These are phyloP conservation scores for Hipposideros armiger DNA, from an alignment of 2,113 vertebrate genomes.

Conservation along the genomic window DNA sequence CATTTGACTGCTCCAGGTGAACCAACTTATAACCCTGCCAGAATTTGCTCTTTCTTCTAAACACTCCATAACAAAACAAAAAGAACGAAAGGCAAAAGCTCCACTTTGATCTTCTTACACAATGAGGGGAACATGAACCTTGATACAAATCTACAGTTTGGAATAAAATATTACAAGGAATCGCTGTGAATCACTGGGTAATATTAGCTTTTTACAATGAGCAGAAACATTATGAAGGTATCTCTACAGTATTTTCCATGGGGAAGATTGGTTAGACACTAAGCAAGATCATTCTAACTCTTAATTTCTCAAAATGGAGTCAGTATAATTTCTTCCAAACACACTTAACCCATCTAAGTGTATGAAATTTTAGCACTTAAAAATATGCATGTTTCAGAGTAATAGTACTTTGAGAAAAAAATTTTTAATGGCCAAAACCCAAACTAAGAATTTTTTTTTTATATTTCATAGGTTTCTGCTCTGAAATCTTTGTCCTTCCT, in stretches of 20 bases:
- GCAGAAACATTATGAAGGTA: neutral
- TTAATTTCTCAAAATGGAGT: neutral
- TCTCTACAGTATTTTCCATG: conserved; percentile 32
- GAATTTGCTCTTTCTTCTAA: conserved; percentile 23
- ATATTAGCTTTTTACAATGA: neutral
- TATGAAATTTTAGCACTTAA: conserved; percentile 8
- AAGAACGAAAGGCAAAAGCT: neutral
- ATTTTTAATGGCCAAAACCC: neutral
- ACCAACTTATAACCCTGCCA: neutral
- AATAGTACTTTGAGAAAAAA: neutral
- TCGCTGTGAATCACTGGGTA: neutral
- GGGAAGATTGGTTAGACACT: neutral
- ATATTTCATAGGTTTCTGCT: neutral
- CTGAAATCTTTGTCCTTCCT: neutral
- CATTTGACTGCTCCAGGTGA: neutral
- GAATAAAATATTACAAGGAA: conserved; percentile 39
- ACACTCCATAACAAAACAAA: conserved; percentile 26
- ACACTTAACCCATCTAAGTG: neutral
- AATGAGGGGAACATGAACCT: neutral
- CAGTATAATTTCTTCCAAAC: conserved; percentile 44
- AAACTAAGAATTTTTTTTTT: neutral
- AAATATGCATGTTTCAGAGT: neutral
- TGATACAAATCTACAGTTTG: conserved; percentile 46
- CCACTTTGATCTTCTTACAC: neutral
- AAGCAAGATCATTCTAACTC: neutral